Percentiles rank a stretch among this genome's conserved stretches.
Conservation (phyloP, 2,797 vertebrate genomes). For the Sternotherus odoratus region DNA sequence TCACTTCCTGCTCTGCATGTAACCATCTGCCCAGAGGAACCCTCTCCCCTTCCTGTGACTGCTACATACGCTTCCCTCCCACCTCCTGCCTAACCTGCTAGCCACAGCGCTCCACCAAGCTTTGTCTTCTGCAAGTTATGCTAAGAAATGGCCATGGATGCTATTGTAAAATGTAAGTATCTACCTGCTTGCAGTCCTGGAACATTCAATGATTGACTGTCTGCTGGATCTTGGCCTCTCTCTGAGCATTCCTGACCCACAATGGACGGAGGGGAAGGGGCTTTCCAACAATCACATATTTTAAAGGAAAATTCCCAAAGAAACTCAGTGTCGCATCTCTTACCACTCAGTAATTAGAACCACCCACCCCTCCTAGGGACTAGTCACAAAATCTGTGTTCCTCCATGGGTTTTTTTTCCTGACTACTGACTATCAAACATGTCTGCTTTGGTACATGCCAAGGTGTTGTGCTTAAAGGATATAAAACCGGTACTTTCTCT, state of each 20-base stretch:
- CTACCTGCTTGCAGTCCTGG: background rate
- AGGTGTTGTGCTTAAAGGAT: background rate
- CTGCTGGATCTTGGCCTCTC: accelerated
- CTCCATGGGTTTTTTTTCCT: background rate
- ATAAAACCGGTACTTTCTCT: accelerated
- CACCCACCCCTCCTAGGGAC: too few species aligned
- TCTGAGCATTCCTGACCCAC: accelerated
- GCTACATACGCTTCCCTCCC: background rate
- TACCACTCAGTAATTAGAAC: accelerated
- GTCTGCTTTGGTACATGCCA: background rate
- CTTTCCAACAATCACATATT: background rate
- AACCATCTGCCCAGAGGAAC: background rate
- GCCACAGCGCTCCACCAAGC: accelerated
- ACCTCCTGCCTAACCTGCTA: background rate
- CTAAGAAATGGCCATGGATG: background rate
- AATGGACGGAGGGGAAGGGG: background rate
- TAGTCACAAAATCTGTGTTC: background rate
- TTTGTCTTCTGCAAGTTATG: accelerated
- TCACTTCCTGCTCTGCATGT: background rate
- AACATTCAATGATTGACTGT: background rate
- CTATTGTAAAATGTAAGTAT: accelerated
- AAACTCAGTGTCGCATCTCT: background rate
- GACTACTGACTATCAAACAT: accelerated
- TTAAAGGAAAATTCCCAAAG: background rate
- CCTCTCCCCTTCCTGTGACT: background rate